Evolutionary conservation across 2,113 vertebrate genomes (phyloP), one percentile per base, ranked within the genome.

Genomic region (Agapornis roseicollis): DNA sequence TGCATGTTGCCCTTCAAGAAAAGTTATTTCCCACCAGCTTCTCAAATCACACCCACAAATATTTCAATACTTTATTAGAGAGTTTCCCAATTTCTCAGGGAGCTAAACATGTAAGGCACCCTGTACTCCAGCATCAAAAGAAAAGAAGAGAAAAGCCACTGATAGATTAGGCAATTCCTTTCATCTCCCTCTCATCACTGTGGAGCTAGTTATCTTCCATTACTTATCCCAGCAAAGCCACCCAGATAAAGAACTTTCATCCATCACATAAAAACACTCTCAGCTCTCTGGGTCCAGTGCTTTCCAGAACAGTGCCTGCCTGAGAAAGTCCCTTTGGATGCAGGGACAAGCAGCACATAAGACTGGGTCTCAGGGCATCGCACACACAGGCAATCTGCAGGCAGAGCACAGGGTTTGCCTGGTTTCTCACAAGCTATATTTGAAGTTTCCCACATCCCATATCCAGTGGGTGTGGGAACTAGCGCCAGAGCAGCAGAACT

Each of bases 361-460:
- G 23, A 16, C 8, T 0, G 5, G 7, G 18, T 60, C 88, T 47
- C 50, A 3, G 1, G 0, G 27, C 41, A 60, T 6, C 56, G 46
- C 24, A 22, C 31, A 16, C 1, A 0, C 31, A 12, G 4, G 0
- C 2, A 1, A 25, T 33, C 39, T 41, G 69, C 25, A 12, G 7
- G 39, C 61, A 47, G 47, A 50, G 46, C 58, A 29, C 55, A 6
- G 27, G 11, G 10, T 35, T 31, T 4, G 65, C 44, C 76, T 35
- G 41, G 6, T 41, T 64, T 49, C 63, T 52, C 18, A 1, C n/a
- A 78, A 50, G 29, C 79, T 82, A 0, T 17, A 17, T 28, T 29
- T 53, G 37, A n/a, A 9, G 8, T 33, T 70, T 46, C 89, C 89
- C 83, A 20, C 2, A 0, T 73, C 50, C 83, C 50, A 14, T 0